Evolutionary conservation across 2,797 vertebrate genomes (phyloP).

Genomic region (Chaetophractus vellerosus): DNA sequence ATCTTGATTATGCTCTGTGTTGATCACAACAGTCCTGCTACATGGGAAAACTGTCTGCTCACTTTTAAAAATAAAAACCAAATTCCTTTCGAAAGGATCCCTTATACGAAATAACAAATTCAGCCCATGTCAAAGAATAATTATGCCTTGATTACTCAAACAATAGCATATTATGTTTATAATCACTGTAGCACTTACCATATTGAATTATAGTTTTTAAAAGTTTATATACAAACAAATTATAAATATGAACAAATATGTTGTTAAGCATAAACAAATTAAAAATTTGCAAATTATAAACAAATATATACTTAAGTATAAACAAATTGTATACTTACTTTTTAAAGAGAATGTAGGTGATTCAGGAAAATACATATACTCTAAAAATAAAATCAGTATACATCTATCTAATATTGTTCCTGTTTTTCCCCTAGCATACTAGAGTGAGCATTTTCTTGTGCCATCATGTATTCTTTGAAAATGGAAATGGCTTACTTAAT

Average conservation of each 20-base stretch:
- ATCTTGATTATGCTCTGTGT: background rate
- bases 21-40: background rate
- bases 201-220: conserved; percentile 24
- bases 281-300: background rate
- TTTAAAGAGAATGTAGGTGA: conserved; percentile 13
- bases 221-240: background rate
- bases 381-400: conserved; percentile 17
- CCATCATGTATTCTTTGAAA: conserved; percentile 12
- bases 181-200: background rate
- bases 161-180: background rate
- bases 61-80: background rate
- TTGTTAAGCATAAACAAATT: background rate
- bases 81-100: background rate
- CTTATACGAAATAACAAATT: conserved; percentile 3
- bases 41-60: background rate
- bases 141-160: background rate
- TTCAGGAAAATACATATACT: background rate
- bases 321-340: background rate
- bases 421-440: background rate
- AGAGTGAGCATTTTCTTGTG: background rate
- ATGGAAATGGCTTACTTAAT: background rate
- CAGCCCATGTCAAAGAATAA: background rate
- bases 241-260: background rate
- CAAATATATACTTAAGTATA: background rate
- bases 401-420: background rate